Percentiles rank a stretch among this genome's conserved stretches.
phyloP scores from a whole-genome alignment of 2,113 vertebrate genomes.

The Cebidichthys violaceus region DNA sequence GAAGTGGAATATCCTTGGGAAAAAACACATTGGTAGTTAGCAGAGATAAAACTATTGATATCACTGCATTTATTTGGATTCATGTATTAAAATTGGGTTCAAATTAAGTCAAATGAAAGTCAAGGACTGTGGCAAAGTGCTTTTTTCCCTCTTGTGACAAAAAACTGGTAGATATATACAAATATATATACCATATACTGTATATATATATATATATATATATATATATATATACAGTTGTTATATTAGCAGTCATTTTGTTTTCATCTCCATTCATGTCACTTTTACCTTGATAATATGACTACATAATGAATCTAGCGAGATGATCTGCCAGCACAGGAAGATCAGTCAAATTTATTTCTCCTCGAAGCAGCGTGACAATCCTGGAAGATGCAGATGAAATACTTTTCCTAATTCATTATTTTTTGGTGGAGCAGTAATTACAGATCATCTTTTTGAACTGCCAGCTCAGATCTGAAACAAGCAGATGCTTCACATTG shows the following conservation, averaged over 20 bases:
- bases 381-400: slow-evolving; percentile 27
- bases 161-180: not conserved
- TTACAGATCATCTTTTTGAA: slow-evolving; percentile 36
- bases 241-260: not conserved
- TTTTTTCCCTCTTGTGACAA: not conserved
- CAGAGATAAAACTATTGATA: not conserved
- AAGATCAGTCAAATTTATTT: slow-evolving; percentile 32
- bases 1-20: not conserved
- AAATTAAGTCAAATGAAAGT: not conserved
- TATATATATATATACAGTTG: not conserved
- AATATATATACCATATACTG: no score
- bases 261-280: slow-evolving; percentile 18
- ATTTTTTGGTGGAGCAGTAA: slow-evolving; percentile 25
- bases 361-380: slow-evolving; percentile 35
- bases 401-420: slow-evolving; percentile 39
- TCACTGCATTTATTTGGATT: not conserved
- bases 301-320: slow-evolving; percentile 12
- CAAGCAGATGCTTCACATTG: slow-evolving; percentile 8
- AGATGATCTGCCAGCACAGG: slow-evolving; percentile 29
- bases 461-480: slow-evolving; percentile 28
- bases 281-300: slow-evolving; percentile 22
- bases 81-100: not conserved
- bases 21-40: not conserved
- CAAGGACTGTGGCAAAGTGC: not conserved
- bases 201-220: not conserved